These are phyloP conservation scores for Cervus canadensis DNA, from an alignment of 2,113 vertebrate genomes.

Conservation along the genomic window DNA sequence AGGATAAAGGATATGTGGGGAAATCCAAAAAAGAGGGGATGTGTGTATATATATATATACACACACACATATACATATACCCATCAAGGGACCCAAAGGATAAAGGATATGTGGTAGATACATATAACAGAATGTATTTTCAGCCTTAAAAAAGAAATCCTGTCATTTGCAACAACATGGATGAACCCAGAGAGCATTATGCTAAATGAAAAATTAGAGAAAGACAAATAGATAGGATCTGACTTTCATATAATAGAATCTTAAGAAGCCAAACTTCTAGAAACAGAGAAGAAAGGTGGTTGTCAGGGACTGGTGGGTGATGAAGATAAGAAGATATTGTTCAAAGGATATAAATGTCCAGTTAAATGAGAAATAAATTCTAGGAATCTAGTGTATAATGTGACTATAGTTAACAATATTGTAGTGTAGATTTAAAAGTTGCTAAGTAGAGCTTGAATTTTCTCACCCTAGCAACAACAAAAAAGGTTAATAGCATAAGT, in stretches of 20 bases:
- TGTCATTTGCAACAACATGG: not conserved
- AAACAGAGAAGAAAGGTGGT: not conserved
- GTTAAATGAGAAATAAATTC: not conserved
- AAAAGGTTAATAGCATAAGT: not conserved
- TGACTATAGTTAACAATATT: not conserved
- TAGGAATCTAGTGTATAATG: not conserved
- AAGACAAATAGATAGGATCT: not conserved
- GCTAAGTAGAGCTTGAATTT: not conserved
- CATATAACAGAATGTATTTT: not conserved
- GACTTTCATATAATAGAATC: not conserved
- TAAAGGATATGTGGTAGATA: not conserved
- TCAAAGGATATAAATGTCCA: not conserved
- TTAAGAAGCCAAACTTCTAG: not conserved
- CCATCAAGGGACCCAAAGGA: not conserved
- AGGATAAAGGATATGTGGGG: not conserved
- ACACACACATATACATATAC: no score
- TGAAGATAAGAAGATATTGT: not conserved
- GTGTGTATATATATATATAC: no score
- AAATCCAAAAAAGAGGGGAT: not conserved
- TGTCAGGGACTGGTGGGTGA: not conserved
- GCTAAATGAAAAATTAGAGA: not conserved
- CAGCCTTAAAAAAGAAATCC: not conserved
- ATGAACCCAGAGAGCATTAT: not conserved
- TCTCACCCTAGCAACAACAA: not conserved
- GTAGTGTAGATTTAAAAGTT: not conserved